Conservation (phyloP, 1,140 invertebrate genomes). For the Copidosoma floridanum region DNA sequence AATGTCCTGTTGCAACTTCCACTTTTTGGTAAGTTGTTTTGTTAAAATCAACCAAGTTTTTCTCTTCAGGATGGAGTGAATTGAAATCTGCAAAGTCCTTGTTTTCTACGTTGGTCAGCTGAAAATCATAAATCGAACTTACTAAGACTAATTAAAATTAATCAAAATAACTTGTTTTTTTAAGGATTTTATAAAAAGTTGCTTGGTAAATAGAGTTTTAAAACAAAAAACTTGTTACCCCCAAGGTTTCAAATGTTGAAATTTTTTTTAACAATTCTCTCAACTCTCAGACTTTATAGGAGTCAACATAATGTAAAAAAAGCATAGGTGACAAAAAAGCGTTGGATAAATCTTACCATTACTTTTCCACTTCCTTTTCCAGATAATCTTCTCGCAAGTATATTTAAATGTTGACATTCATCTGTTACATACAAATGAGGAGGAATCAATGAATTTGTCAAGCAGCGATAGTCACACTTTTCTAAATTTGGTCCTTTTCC, state of each 20-base stretch:
- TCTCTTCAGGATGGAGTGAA: conserved; percentile 1
- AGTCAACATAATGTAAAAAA: background rate
- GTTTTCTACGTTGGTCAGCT: conserved; percentile 12
- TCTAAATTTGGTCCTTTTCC: conserved; percentile 50
- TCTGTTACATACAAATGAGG: conserved; percentile 62
- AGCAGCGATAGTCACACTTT: conserved; percentile 24
- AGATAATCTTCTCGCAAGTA: conserved; percentile 50
- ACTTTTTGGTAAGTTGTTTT: conserved; percentile 36
- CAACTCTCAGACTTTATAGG: background rate
- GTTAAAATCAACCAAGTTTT: conserved; percentile 27
- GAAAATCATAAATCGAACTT: background rate
- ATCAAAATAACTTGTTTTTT: too few relatives aligned
- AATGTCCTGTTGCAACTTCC: conserved; percentile 36
- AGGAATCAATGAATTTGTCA: conserved; percentile 56
- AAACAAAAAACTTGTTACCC: too few relatives aligned
- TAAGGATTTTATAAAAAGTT: too few relatives aligned
- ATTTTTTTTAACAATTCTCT: background rate
- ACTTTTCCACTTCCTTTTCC: conserved; percentile 35
- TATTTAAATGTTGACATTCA: conserved; percentile 65
- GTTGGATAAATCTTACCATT: conserved; percentile 41
- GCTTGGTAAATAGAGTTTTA: too few relatives aligned
- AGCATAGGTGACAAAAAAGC: background rate
- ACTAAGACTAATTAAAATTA: too few relatives aligned
- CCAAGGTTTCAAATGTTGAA: too few relatives aligned
- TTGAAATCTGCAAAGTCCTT: background rate